Conservation (phyloP, 1,140 invertebrate genomes). For the Drosophila repletoides region DNA sequence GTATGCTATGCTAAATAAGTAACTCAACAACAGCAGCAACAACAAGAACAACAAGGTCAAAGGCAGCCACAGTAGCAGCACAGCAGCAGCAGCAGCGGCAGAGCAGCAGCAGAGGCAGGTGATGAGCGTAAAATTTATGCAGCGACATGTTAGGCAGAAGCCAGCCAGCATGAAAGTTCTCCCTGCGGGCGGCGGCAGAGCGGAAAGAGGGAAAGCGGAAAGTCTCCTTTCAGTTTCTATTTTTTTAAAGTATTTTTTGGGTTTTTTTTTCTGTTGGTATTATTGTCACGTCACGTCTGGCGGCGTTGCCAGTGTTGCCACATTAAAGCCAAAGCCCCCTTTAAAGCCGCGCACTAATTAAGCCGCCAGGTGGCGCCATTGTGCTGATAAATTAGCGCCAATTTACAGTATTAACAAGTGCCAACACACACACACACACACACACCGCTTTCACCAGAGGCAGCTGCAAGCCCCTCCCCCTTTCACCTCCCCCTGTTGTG, state of each 20-base stretch:
- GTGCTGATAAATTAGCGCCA: constrained; percentile 50
- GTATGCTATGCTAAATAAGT: constrained; percentile 71
- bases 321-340: constrained; percentile 36
- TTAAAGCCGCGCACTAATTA: constrained; percentile 43
- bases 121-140: constrained; percentile 80
- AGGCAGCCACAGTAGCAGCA: background rate
- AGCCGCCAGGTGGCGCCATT: constrained; percentile 45
- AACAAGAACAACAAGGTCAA: constrained; percentile 18
- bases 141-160: constrained; percentile 66
- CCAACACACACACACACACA: no score
- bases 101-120: constrained; percentile 59
- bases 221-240: constrained; percentile 50
- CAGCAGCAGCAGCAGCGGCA: constrained; percentile 44
- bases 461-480: background rate
- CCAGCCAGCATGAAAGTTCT: constrained; percentile 60
- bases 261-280: constrained; percentile 39
- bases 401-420: constrained; percentile 46
- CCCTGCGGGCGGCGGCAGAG: background rate
- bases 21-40: constrained; percentile 44
- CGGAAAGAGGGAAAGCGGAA: background rate
- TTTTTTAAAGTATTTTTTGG: background rate
- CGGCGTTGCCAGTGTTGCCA: constrained; percentile 28
- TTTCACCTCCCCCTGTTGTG: background rate
- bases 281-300: constrained; percentile 78
- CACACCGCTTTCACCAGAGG: no score